Evolutionary conservation across 1,140 invertebrate genomes (phyloP).

Genomic region (Neodiprion virginianus): DNA sequence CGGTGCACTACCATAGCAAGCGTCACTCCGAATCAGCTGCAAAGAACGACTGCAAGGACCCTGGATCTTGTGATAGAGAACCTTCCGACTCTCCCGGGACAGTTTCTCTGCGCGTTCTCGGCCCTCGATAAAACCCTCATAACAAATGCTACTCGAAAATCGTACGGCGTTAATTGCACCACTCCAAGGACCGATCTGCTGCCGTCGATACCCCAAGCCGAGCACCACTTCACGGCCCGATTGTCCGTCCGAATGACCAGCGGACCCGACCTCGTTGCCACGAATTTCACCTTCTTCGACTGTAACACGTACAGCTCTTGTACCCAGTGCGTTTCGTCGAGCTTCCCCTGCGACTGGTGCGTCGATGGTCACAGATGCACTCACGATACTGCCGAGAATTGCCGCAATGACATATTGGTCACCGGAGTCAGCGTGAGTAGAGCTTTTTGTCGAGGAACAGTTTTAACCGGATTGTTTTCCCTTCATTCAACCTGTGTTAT

Average conservation of each 20-base stretch:
- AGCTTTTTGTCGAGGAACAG: neutral
- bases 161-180: slow-evolving; percentile 90
- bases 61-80: slow-evolving; percentile 91
- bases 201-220: slow-evolving; percentile 86
- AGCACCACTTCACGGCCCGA: slow-evolving; percentile 95
- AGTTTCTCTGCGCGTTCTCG: slow-evolving; percentile 90
- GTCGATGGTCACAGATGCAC: slow-evolving; percentile 97
- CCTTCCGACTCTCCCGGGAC: slow-evolving; percentile 85
- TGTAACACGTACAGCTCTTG: slow-evolving; percentile 95
- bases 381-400: slow-evolving; percentile 94
- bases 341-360: slow-evolving; percentile 96
- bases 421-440: slow-evolving; percentile 86
- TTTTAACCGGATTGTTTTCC: neutral
- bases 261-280: slow-evolving; percentile 92
- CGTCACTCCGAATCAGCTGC: slow-evolving; percentile 72
- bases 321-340: slow-evolving; percentile 91
- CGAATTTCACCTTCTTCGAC: slow-evolving; percentile 97
- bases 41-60: slow-evolving; percentile 91
- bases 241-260: slow-evolving; percentile 89
- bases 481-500: neutral
- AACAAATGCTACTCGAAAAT: slow-evolving; percentile 88
- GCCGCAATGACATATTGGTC: slow-evolving; percentile 92
- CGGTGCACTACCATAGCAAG: slow-evolving; percentile 65
- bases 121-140: slow-evolving; percentile 89
- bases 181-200: slow-evolving; percentile 91